Conservation (phyloP, 2,888 invertebrate species). For the Empis livida region DNA sequence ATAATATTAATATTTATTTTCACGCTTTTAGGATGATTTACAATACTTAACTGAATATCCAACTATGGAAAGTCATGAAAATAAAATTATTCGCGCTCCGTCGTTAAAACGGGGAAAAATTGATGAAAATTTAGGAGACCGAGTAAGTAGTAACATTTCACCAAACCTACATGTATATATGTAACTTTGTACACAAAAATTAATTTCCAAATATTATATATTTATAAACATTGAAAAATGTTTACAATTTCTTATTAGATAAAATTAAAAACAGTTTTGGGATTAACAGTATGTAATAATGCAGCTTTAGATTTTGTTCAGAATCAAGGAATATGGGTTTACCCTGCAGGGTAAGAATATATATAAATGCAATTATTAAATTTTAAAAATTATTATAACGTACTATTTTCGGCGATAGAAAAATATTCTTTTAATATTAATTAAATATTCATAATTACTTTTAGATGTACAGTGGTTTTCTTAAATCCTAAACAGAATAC, state of each 20-base stretch:
- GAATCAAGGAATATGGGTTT: conserved; percentile 77
- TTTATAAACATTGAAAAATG: too few relatives aligned
- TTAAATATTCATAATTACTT: conserved; percentile 19
- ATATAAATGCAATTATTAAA: neutral
- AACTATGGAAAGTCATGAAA: neutral
- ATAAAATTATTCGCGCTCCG: neutral
- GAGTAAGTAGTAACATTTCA: neutral
- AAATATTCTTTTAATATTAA: too few relatives aligned
- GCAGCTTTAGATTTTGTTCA: conserved; percentile 83
- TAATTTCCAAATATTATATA: too few relatives aligned
- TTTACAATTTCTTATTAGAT: conserved; percentile 50
- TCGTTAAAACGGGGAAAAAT: neutral
- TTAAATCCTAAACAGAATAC: conserved; percentile 78
- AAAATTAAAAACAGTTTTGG: conserved; percentile 86
- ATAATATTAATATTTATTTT: too few relatives aligned
- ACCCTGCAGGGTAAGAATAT: conserved; percentile 86
- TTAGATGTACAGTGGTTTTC: conserved; percentile 88
- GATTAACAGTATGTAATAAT: conserved; percentile 87
- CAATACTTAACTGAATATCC: too few relatives aligned
- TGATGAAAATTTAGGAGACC: neutral
- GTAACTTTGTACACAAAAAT: too few relatives aligned
- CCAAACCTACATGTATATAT: too few relatives aligned
- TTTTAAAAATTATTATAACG: too few relatives aligned
- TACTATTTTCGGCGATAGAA: too few relatives aligned
- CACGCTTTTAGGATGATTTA: too few relatives aligned